Evolutionary conservation across 2,113 vertebrate genomes (phyloP), one percentile per base, ranked within the genome.

Genomic region (Turnix velox): DNA sequence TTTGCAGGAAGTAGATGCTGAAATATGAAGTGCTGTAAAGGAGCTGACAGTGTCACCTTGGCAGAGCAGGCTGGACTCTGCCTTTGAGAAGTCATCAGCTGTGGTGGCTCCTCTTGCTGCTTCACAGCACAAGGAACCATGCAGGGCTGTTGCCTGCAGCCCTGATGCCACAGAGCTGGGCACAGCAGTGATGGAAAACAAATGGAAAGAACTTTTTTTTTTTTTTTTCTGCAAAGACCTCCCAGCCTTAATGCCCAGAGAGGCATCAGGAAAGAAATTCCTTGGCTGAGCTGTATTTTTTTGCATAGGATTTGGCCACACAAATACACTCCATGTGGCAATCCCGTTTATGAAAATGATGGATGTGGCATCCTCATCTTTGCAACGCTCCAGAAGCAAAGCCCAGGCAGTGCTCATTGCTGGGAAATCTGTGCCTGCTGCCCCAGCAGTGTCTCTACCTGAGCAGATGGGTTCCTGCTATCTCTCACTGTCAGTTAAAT

Each of bases 211-310:
- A 81, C 51, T 16, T 92, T 85, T 61, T 65, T 87, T 84, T 46
- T 16, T 92, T 85, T 61, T 65, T 87, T 88, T 66, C 84, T 93
- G 65, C 42, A 58, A 71, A 88, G 91, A 91, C 91, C 73, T 96
- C 87, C 94, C 93, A 92, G 81, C 68, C 69, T 84, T 89, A 94
- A 73, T 39, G 87, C 84, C 87, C 0, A 0, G 62, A 94, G 90
- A 87, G 91, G 92, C 74, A 89, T 84, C 87, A 79, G 87, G 93
- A 62, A 79, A 89, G 68, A 88, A 94, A 93, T 92, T 92, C 80
- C 77, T 93, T 81, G 93, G 87, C 87, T 91, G 73, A 96, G 77
- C 61, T 74, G 76, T 71, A 78, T 88, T 49, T 27, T 84, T 88
- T 61, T 27, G 24, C 43, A 72, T 18, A 94, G 84, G 87, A 81